phyloP scores from a whole-genome alignment of 2,888 invertebrate genomes.

The Magallana nippona region DNA sequence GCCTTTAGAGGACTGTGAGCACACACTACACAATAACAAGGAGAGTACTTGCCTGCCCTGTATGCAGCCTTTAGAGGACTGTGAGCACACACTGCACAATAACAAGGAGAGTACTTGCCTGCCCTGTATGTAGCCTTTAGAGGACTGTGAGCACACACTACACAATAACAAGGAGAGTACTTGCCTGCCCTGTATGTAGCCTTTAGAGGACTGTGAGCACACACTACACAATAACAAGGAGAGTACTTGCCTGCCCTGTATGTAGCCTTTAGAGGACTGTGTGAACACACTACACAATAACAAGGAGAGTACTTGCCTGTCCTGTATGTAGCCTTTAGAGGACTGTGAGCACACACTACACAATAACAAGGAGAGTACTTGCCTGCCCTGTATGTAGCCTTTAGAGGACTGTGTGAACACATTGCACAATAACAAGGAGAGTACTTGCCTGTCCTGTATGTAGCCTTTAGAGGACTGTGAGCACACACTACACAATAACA shows the following conservation, averaged over 20 bases:
- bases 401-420: conserved; percentile 72
- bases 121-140: conserved; percentile 82
- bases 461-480: conserved; percentile 79
- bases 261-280: conserved; percentile 80
- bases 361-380: conserved; percentile 43
- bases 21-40: too few relatives aligned
- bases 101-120: conserved; percentile 77
- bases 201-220: conserved; percentile 75
- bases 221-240: too few relatives aligned
- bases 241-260: conserved; percentile 81
- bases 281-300: conserved; percentile 32
- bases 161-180: background rate
- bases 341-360: conserved; percentile 59
- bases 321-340: conserved; percentile 81
- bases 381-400: conserved; percentile 83
- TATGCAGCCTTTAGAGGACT: conserved; percentile 80
- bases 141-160: conserved; percentile 62
- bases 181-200: conserved; percentile 82
- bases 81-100: conserved; percentile 58
- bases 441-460: conserved; percentile 82
- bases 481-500: background rate
- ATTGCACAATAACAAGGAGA: background rate
- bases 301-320: conserved; percentile 79
- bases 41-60: conserved; percentile 81
- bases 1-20: conserved; percentile 78